Evolutionary conservation across 2,888 invertebrate species (phyloP), one percentile per base, ranked within the genome.

Genomic region (Allophyes oxyacanthae): DNA sequence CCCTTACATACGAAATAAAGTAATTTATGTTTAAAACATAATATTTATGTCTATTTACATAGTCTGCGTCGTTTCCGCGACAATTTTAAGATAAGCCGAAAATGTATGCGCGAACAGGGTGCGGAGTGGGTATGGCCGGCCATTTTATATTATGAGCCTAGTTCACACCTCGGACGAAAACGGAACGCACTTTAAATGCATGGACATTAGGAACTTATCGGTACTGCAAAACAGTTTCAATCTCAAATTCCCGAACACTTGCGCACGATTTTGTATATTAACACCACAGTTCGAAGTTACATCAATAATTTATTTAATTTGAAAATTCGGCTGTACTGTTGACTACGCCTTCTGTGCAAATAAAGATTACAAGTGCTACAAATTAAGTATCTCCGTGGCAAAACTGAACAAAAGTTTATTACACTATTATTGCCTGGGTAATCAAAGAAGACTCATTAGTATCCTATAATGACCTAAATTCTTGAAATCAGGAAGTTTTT

Each of bases 41-140:
- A 79, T 84, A 84, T 84, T 84, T 83, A 81, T 77, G 82, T 83
- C 75, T 84, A 82, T 85, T 86, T 85, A 81, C 82, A 79, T 83
- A 80, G 77, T 80, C 78, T 81, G 77, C 65, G 78, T 77, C 79
- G 71, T 86, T 86, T 86, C 86, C 86, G 85, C 79, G 82, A 84
- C 85, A 82, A 81, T 80, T 81, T 79, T 68, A 64, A 81, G 84
- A 84, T 86, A 85, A 83, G 84, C 82, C 79, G 53, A 82, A 84
- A 82, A 78, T 81, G 81, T 81, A 79, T 75, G 82, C 78, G 75
- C 72, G 72, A 69, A 73, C 67, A 70, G 79, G 78, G 80, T 78
- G 81, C 73, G 83, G 63, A 75, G 59, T 77, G 75, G 74, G 72
- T 79, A 77, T 28, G 77, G 72, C 60, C 53, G 50, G 33, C 64